phyloP scores from a whole-genome alignment of 2,888 invertebrate genomes.

The Drosophila kanekoi region DNA sequence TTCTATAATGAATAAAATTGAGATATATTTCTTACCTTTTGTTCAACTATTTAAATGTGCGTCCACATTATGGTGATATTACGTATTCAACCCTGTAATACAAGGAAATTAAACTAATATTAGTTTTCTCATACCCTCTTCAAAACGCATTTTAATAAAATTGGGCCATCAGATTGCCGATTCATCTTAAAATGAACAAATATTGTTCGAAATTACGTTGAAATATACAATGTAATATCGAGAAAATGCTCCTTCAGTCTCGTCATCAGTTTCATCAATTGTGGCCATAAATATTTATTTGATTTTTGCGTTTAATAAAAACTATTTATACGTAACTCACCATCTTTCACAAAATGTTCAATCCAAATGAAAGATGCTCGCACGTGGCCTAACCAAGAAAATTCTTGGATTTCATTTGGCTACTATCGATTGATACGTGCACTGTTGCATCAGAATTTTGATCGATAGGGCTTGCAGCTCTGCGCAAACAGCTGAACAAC shows the following conservation, averaged over 20 bases:
- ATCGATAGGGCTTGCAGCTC: conserved; percentile 3
- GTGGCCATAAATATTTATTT: conserved; percentile 33
- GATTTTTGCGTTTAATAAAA: not conserved
- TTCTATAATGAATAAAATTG: not conserved
- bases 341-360: conserved; percentile 33
- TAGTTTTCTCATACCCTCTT: not conserved
- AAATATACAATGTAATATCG: conserved; percentile 61
- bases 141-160: not conserved
- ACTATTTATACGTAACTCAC: conserved; percentile 30
- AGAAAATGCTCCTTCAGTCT: conserved; percentile 78
- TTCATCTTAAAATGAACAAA: conserved; percentile 73
- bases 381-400: conserved; percentile 53
- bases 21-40: conserved; percentile 20
- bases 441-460: not conserved
- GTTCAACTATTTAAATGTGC: conserved; percentile 4
- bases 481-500: conserved; percentile 43
- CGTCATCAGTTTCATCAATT: conserved; percentile 84
- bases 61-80: not conserved
- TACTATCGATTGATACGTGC: not conserved
- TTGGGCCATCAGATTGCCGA: conserved; percentile 71
- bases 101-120: not conserved
- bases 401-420: not conserved
- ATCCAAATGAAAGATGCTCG: conserved; percentile 17
- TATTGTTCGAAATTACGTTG: conserved; percentile 63
- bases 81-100: conserved; percentile 46